These are phyloP conservation scores for Lepus townsendii DNA, from an alignment of 2,797 vertebrate genomes.

Conservation along the genomic window DNA sequence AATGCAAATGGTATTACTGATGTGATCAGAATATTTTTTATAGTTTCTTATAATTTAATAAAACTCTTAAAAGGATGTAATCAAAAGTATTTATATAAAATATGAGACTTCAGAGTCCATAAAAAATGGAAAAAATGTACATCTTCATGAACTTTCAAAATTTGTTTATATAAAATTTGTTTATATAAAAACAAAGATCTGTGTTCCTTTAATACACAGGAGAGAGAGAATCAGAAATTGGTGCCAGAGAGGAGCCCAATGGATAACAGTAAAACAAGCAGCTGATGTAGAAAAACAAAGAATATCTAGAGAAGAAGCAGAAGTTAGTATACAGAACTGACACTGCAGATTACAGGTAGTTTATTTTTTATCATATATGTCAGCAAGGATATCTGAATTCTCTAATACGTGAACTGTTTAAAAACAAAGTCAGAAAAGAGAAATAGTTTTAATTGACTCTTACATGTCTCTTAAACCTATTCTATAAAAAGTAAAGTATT, in stretches of 20 bases:
- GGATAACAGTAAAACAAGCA: background rate
- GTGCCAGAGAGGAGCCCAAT: background rate
- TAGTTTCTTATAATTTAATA: constrained; percentile 13
- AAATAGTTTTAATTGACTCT: background rate
- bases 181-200: background rate
- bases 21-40: background rate
- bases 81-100: background rate
- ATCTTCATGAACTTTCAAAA: no score
- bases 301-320: background rate
- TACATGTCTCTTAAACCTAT: background rate
- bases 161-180: no score
- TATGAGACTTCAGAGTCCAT: no score
- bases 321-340: background rate
- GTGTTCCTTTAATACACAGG: background rate
- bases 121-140: no score
- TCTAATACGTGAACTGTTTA: background rate
- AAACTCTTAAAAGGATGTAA: background rate
- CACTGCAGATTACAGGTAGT: background rate
- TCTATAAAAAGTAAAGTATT: background rate
- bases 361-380: background rate
- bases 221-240: background rate
- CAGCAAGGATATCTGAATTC: background rate
- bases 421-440: constrained; percentile 32
- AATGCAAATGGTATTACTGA: background rate
- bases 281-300: background rate